phyloP scores from a whole-genome alignment of 1,140 invertebrate genomes.

The Bombus sylvicola region DNA sequence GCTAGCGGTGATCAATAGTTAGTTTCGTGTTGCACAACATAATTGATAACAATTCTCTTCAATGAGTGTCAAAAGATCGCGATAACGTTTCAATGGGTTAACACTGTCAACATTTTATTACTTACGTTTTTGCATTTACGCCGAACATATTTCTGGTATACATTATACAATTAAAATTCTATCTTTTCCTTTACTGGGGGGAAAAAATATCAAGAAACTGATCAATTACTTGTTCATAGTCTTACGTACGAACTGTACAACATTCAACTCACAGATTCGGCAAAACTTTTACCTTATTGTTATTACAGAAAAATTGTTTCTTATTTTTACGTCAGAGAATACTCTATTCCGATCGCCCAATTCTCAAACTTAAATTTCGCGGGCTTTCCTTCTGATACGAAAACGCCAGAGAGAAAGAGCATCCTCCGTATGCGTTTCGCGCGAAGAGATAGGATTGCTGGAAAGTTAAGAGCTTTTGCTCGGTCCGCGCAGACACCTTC shows the following conservation, averaged over 20 bases:
- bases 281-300: not conserved
- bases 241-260: too few relatives aligned
- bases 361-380: not conserved
- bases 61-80: conserved; percentile 47
- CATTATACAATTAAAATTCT: too few relatives aligned
- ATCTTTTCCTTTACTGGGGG: too few relatives aligned
- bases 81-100: conserved; percentile 20
- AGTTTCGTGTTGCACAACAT: not conserved
- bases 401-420: conserved; percentile 6
- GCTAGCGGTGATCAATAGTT: not conserved
- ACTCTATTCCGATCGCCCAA: not conserved
- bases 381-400: not conserved
- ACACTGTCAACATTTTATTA: conserved; percentile 24
- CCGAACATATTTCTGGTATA: not conserved
- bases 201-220: too few relatives aligned
- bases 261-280: too few relatives aligned
- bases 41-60: conserved; percentile 31
- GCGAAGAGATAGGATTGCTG: conserved; percentile 26
- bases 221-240: too few relatives aligned
- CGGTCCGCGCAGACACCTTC: conserved; percentile 28
- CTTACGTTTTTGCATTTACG: not conserved
- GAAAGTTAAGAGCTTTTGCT: conserved; percentile 55
- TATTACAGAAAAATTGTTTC: not conserved
- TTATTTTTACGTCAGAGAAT: too few relatives aligned
- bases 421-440: not conserved